Evolutionary conservation across 1,140 invertebrate species (phyloP), one percentile per base, ranked within the genome.

Genomic region (Oryctes rhinoceros): DNA sequence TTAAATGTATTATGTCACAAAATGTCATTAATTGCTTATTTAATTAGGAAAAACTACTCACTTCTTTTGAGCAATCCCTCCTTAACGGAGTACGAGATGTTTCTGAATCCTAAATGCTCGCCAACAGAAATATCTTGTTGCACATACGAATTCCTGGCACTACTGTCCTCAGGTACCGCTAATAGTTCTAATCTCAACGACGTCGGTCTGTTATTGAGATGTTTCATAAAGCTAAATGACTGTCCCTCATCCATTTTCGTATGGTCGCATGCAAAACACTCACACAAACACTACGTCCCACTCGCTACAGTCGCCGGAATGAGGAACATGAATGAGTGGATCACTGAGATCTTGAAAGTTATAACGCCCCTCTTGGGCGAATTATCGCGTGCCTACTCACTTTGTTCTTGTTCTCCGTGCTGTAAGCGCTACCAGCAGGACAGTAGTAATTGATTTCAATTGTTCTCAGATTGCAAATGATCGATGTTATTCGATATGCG

Each of bases 101-200:
- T 81, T 67, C 79, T 81, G 53, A 84, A 84, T 62, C 78, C 81
- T 20, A 84, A 48, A 78, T 84, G 81, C 20, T 82, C 71, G 48
- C 80, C 75, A 5, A 76, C 44, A 24, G 59, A 76, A 49, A 67
- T 47, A 71, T 76, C 78, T 13, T 78, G 67, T 20, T 78, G 67
- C 11, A 79, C 71, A 20, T 37, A 47, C 11, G 53, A 44, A 30
- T 71, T 71, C 35, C 65, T 71, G 7, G 76, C 67, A 79, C 44
- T 62, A 79, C 30, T 62, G 74, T 83, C 20, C 65, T 81, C 79
- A 9, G 82, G 79, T 18, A 82, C 76, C 18, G 78, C 78, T n/a
- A 83, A 77, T 48, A 84, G 67, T 76, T 84, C 83, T 30, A 84
- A n/a, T 77, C 78, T 76, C 47, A 80, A 76, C 20, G 83, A 84